Percentiles rank a stretch among this genome's conserved stretches.
These are phyloP conservation scores for Eulithis prunata DNA, from an alignment of 2,888 invertebrate species.

Conservation along the genomic window DNA sequence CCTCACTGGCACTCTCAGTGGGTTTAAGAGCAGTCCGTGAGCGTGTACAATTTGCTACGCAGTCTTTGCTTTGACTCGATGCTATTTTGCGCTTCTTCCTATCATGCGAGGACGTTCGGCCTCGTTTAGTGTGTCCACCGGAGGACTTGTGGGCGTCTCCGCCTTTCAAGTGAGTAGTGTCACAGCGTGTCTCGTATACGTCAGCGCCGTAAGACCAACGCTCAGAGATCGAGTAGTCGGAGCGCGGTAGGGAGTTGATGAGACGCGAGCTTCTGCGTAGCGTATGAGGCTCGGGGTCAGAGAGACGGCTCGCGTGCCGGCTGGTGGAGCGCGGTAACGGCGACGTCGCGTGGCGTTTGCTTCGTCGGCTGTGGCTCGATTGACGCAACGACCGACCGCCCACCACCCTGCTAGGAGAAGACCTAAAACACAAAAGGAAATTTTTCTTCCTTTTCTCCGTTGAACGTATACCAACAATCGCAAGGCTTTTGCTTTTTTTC, in stretches of 20 bases:
- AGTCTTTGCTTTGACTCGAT: conserved; percentile 64
- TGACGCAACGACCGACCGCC: conserved; percentile 83
- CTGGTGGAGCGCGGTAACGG: conserved; percentile 70
- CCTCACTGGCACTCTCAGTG: conserved; percentile 76
- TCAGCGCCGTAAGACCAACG: conserved; percentile 84
- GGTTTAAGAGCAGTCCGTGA: conserved; percentile 79
- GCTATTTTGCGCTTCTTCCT: conserved; percentile 71
- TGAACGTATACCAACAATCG: not conserved
- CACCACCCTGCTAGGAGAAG: conserved; percentile 85
- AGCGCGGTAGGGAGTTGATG: conserved; percentile 74
- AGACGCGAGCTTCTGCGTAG: conserved; percentile 80
- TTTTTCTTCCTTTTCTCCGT: conserved; percentile 7
- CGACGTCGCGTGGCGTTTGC: conserved; percentile 72
- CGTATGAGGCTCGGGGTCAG: conserved; percentile 72
- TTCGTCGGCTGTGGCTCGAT: conserved; percentile 72
- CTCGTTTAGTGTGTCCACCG: conserved; percentile 62
- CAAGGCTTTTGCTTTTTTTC: too few species aligned
- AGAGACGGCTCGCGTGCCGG: conserved; percentile 62
- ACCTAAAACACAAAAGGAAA: conserved; percentile 59
- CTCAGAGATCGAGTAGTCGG: conserved; percentile 84
- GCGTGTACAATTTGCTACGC: conserved; percentile 78
- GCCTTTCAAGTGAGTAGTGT: conserved; percentile 64
- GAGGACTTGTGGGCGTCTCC: conserved; percentile 66
- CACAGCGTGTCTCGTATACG: conserved; percentile 81
- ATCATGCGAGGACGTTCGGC: conserved; percentile 75